Evolutionary conservation across 2,797 vertebrate species (phyloP), one percentile per base, ranked within the genome.

Genomic region (Leuciscus waleckii): DNA sequence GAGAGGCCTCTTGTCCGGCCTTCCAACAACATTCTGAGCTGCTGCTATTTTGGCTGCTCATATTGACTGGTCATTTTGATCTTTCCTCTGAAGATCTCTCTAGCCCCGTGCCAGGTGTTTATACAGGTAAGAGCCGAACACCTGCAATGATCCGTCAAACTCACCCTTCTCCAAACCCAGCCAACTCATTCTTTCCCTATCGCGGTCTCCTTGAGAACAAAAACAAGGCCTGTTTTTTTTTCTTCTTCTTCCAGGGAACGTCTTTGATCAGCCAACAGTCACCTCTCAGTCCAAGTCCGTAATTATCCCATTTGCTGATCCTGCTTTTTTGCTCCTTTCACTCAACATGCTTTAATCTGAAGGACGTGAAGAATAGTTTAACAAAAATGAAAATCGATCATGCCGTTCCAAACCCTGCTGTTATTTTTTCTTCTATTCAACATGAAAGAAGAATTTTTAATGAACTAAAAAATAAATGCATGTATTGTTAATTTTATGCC

Each of bases 121-220:
- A 87, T 83, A 91, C 88, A 89, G 87, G 89, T 84, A 86, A 58
- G 86, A 89, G 51, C 51, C 32, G 58, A 91, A 91, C 92, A 93
- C 90, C 93, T 94, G 93, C 88, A 85, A 71, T 79, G 19, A 91
- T 84, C 89, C 84, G 89, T 92, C 91, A 91, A 85, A 90, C 74
- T 82, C 79, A 63, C 11, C 83, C 29, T 61, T 86, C 75, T 84
- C 79, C 35, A 87, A 84, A 84, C 85, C 67, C 84, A 89, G 90
- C 89, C 87, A 86, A 90, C 82, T 88, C 90, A 56, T 70, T 71
- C 41, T 87, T 79, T 84, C 68, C 87, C 74, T 74, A 63, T 77
- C 83, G 61, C 37, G 26, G 21, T 56, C 79, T 67, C 65, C 68
- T 58, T 69, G 41, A 82, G 51, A 87, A 86, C 76, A 67, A 67